Conservation (phyloP, 2,888 invertebrate species). For the Zygogramma bicolorata region DNA sequence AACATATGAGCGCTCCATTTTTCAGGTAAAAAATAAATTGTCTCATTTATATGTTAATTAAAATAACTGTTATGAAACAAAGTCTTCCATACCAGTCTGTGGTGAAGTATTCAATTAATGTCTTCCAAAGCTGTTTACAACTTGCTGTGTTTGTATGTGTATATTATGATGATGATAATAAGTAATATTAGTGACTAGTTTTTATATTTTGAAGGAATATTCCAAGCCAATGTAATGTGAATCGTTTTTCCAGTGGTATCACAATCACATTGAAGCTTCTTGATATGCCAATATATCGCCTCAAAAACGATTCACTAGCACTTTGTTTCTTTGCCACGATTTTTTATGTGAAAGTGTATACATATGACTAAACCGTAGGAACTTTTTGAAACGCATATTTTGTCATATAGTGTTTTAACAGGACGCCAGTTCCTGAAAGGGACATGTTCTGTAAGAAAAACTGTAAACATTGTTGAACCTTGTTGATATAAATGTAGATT, state of each 20-base stretch:
- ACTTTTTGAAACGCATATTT: neutral
- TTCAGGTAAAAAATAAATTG: neutral
- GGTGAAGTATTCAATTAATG: neutral
- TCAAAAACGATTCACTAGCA: neutral
- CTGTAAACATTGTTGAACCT: neutral
- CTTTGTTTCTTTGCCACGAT: neutral
- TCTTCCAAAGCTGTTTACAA: slow-evolving; percentile 9
- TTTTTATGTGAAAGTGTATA: neutral
- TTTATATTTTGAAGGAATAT: neutral
- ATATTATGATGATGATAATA: neutral
- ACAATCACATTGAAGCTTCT: too few relatives aligned
- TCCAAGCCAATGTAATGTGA: neutral
- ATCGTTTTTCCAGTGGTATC: too few relatives aligned
- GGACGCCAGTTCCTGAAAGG: neutral
- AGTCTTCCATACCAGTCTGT: slow-evolving; percentile 44
- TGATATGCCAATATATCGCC: neutral
- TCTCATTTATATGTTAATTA: slow-evolving; percentile 25
- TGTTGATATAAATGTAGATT: neutral
- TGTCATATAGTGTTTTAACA: neutral
- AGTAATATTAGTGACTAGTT: neutral
- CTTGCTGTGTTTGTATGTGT: neutral
- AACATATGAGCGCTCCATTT: too few relatives aligned
- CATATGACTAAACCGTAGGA: neutral
- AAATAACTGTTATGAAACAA: neutral
- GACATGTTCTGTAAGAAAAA: neutral